Evolutionary conservation across 2,888 invertebrate species (phyloP).

Genomic region (Leucophenga montana): DNA sequence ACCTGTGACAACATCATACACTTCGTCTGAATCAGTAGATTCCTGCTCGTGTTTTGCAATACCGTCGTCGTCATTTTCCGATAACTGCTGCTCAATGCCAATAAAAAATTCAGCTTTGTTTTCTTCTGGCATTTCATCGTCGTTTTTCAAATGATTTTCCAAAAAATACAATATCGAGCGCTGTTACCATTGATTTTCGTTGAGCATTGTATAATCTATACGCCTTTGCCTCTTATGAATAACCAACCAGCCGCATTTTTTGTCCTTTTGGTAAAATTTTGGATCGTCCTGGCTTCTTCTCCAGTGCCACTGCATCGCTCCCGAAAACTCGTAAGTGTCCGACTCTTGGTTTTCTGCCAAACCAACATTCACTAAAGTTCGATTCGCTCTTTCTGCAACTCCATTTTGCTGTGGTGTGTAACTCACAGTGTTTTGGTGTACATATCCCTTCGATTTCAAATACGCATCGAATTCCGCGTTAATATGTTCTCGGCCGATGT

Average conservation of each 20-base stretch:
- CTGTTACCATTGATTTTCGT: constrained; percentile 34
- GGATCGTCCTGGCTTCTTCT: constrained; percentile 31
- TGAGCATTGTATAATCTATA: constrained; percentile 38
- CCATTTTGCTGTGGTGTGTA: too few relatives aligned
- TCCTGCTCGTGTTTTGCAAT: not conserved
- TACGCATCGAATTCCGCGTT: too few relatives aligned
- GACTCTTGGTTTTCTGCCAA: too few relatives aligned
- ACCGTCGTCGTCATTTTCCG: too few relatives aligned
- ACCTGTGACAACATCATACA: not conserved
- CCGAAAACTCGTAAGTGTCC: too few relatives aligned
- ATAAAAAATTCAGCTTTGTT: not conserved
- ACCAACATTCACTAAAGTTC: constrained; percentile 26
- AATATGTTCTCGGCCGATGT: too few relatives aligned
- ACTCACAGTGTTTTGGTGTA: too few relatives aligned
- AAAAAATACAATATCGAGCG: constrained; percentile 46
- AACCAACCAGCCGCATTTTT: not conserved
- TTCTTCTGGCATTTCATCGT: not conserved
- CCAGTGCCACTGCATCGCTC: too few relatives aligned
- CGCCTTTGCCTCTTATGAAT: constrained; percentile 27
- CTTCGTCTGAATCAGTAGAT: not conserved
- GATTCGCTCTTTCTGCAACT: too few relatives aligned
- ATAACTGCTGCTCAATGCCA: too few relatives aligned
- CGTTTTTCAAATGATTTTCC: constrained; percentile 37
- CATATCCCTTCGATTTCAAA: too few relatives aligned
- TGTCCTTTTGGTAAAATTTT: constrained; percentile 39